Base-by-base conservation (phyloP, 2,888 invertebrate species). In the Drosophila flavopinicola region DNA sequence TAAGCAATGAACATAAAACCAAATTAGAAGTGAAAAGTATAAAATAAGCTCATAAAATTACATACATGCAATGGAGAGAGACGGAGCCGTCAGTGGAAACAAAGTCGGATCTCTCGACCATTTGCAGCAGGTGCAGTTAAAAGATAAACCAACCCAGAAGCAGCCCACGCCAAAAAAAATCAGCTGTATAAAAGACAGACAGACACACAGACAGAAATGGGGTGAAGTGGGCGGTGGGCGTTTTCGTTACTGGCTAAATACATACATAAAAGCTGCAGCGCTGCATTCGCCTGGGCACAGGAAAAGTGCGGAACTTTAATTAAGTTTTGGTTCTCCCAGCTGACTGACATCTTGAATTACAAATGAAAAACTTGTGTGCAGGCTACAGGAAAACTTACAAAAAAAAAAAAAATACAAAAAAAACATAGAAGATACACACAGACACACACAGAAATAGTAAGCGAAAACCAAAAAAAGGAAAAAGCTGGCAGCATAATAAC, bases 271-370 rank as follows among this genome's bases (percentile, higher is more conserved):
- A 51, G 49, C 59, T 41, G 53, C 35, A 60, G 57, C 33, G 42
- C 37, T 70, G 35, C 37, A 47, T 39, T 44, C 33, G 51, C 37
- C 39, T 35, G 66, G 73, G 57, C 51, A 85, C 66, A 60, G 75
- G 66, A 75, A 80, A 82, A 80, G 85, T 85, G 80, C 86, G 80
- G 80, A 88, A 88, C 88, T 88, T 88, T 87, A 89, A 88, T 88
- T 88, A 89, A 88, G 88, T 88, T 87, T 78, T 88, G 85, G 85
- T 86, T 85, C 82, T 86, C 88, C 85, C 89, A 87, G 77, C 86
- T 87, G 89, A 87, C 88, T 89, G 88, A 88, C 88, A 89, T 86
- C 88, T 88, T 84, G 88, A 89, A 88, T 86, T 87, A 85, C 86
- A 88, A 85, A 87, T 80, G 83, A 88, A 88, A 87, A 88, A 87